Evolutionary conservation across 2,113 vertebrate genomes (phyloP).

Genomic region (Hippolais icterina): DNA sequence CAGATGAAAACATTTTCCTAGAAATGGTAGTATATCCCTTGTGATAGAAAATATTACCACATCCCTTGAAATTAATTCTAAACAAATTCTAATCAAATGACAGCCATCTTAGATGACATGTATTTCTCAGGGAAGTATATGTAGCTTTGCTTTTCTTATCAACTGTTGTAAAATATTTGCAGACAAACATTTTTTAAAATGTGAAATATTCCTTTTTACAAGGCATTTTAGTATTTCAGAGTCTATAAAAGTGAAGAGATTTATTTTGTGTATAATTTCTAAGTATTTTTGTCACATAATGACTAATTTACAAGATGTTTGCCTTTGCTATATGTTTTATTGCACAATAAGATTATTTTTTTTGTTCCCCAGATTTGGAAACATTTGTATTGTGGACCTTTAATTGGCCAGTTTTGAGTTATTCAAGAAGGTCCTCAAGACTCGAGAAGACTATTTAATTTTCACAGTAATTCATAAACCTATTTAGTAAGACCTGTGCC

Average conservation of each 20-base stretch:
- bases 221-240: not conserved
- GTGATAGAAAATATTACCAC: not conserved
- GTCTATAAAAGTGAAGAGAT: not conserved
- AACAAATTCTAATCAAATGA: not conserved
- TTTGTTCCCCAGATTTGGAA: not conserved
- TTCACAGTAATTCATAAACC: not conserved
- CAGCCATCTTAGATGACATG: not conserved
- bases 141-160: not conserved
- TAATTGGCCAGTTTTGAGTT: fast-evolving
- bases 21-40: not conserved
- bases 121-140: not conserved
- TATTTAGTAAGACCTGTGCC: not conserved
- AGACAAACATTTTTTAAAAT: not conserved
- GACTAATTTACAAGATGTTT: not conserved
- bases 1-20: not conserved
- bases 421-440: not conserved
- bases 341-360: not conserved
- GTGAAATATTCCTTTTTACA: not conserved
- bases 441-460: not conserved
- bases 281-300: not conserved
- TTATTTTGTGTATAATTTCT: not conserved
- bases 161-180: not conserved
- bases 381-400: not conserved
- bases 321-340: not conserved
- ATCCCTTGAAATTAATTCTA: not conserved